phyloP scores from a whole-genome alignment of 1,140 invertebrate genomes.

The Cheumatopsyche charites region DNA sequence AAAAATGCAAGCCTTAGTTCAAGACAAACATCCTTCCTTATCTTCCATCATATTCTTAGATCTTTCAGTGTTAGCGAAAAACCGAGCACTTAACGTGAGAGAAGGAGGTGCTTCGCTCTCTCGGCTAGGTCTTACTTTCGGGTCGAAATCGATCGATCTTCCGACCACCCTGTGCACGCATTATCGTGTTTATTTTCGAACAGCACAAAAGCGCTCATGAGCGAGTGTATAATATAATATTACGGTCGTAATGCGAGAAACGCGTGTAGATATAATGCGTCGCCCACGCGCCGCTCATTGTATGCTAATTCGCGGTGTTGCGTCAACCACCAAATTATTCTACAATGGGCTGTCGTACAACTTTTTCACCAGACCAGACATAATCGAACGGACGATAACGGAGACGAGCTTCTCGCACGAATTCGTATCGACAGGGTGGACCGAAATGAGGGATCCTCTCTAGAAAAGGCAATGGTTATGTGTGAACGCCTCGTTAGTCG shows the following conservation, averaged over 20 bases:
- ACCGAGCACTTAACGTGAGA: too few species aligned
- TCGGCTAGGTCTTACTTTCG: neutral
- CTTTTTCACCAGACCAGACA: conserved; percentile 8
- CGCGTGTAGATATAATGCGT: neutral
- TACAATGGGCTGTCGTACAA: conserved; percentile 19
- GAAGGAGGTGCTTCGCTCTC: neutral
- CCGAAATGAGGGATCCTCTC: too few species aligned
- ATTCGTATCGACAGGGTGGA: too few species aligned
- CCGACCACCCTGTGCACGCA: neutral
- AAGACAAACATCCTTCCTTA: too few species aligned
- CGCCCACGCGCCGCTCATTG: conserved; percentile 35
- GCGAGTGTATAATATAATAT: neutral
- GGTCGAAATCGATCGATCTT: neutral
- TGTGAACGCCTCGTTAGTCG: too few species aligned
- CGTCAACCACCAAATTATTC: conserved; percentile 34
- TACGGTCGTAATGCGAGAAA: too few species aligned
- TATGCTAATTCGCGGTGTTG: conserved; percentile 32
- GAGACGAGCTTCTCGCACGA: conserved; percentile 4
- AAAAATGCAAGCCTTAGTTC: too few species aligned
- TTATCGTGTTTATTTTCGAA: too few species aligned
- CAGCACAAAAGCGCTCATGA: too few species aligned
- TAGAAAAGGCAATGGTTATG: too few species aligned
- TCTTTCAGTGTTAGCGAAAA: too few species aligned
- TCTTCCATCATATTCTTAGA: too few species aligned
- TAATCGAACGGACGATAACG: neutral